These are phyloP conservation scores for Nannobrachium achirus DNA, from an alignment of 2,113 vertebrate genomes.

Conservation along the genomic window DNA sequence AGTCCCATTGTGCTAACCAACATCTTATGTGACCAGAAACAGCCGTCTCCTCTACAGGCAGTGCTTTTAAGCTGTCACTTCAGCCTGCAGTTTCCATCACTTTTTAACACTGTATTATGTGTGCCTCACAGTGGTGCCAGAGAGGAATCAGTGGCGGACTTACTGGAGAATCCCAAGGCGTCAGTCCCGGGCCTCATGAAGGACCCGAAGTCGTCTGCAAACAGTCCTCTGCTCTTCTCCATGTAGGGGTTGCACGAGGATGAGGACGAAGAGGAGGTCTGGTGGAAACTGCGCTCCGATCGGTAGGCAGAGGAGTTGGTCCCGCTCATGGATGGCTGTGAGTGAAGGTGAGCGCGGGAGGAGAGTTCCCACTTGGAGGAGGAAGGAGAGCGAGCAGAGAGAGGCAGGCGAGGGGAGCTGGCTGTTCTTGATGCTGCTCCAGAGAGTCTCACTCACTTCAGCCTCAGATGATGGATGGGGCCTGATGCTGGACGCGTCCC, in stretches of 20 bases:
- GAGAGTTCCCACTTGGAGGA: constrained; percentile 29
- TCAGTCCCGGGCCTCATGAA: constrained; percentile 87
- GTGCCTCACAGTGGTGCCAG: not conserved
- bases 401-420: constrained; percentile 47
- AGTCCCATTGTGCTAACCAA: too few species aligned
- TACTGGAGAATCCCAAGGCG: constrained; percentile 87
- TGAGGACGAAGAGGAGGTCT: constrained; percentile 77
- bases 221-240: constrained; percentile 90
- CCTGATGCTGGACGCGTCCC: not conserved
- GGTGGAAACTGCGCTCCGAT: constrained; percentile 85
- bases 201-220: constrained; percentile 88
- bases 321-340: constrained; percentile 79
- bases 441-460: not conserved
- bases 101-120: not conserved
- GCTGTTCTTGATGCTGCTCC: constrained; percentile 13
- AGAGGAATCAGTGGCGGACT: constrained; percentile 50
- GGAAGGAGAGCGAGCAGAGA: constrained; percentile 51
- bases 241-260: constrained; percentile 84
- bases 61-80: constrained; percentile 1
- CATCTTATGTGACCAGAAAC: not conserved
- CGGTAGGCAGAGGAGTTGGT: constrained; percentile 85
- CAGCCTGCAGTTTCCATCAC: not conserved
- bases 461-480: not conserved
- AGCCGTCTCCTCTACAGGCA: constrained; percentile 11
- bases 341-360: constrained; percentile 23